phyloP scores from a whole-genome alignment of 2,797 vertebrate species.

The Rhinoraja longicauda region DNA sequence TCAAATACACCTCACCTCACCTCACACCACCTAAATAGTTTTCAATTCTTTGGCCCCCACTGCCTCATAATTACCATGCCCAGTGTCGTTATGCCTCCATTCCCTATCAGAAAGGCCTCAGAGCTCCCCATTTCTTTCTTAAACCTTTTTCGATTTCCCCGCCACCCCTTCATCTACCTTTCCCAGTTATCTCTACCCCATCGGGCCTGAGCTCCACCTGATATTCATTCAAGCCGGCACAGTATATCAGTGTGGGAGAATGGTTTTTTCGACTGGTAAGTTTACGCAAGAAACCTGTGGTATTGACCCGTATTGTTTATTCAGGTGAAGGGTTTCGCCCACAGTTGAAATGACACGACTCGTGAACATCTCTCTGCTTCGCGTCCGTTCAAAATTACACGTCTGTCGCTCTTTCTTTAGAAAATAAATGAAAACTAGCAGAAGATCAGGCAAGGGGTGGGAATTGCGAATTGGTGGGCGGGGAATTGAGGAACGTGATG shows the following conservation, averaged over 20 bases:
- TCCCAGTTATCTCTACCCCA: neutral
- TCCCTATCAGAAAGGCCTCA: too few relatives aligned
- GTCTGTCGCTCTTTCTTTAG: too few relatives aligned
- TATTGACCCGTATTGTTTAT: neutral
- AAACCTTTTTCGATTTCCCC: too few relatives aligned
- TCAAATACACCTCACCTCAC: too few relatives aligned
- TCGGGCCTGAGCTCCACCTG: neutral
- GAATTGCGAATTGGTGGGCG: neutral
- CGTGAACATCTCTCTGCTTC: neutral
- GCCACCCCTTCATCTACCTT: too few relatives aligned
- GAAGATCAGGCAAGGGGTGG: neutral
- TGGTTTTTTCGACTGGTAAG: neutral
- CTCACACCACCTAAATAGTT: too few relatives aligned
- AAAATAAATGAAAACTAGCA: too few relatives aligned
- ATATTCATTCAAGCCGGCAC: neutral
- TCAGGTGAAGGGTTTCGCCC: neutral
- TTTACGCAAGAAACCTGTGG: neutral
- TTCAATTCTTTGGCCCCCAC: too few relatives aligned
- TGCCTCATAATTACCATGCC: too few relatives aligned
- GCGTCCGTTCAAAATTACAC: neutral
- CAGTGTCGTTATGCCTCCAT: too few relatives aligned
- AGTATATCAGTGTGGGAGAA: neutral
- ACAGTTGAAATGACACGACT: neutral
- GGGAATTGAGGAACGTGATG: neutral
- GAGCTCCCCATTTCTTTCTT: too few relatives aligned